A percentile compares a stretch with the other conserved stretches of the same genome.
Conservation (phyloP, 2,797 vertebrate genomes). For the Gymnothorax javanicus region DNA sequence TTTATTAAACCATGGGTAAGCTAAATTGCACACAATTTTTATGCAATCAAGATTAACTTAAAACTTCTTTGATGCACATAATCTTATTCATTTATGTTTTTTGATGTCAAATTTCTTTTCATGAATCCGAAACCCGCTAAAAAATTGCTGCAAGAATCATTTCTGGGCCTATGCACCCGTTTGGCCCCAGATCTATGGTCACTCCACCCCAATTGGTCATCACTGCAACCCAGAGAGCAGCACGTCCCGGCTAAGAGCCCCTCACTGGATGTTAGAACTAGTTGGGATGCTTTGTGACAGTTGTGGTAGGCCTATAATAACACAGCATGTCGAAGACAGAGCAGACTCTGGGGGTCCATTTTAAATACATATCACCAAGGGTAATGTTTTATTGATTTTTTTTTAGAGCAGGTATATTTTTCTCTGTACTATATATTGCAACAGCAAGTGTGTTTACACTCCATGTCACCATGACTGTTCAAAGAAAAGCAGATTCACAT, state of each 20-base stretch:
- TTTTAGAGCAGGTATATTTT: conserved; percentile 28
- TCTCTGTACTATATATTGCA: conserved; percentile 44
- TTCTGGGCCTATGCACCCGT: too few species aligned
- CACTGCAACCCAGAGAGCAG: conserved; percentile 75
- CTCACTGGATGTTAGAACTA: conserved; percentile 80
- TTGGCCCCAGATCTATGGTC: conserved; percentile 33
- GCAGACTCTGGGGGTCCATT: conserved; percentile 81
- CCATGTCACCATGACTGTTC: not conserved
- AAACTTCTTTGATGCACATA: too few species aligned
- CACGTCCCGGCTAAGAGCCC: conserved; percentile 72
- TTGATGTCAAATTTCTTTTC: too few species aligned
- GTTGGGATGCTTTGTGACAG: conserved; percentile 79
- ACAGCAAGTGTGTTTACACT: conserved; percentile 24
- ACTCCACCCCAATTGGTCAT: conserved; percentile 30
- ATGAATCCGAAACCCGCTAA: too few species aligned
- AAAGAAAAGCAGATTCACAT: not conserved
- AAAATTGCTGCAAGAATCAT: too few species aligned
- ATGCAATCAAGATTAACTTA: too few species aligned
- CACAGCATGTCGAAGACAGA: conserved; percentile 80
- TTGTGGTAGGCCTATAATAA: conserved; percentile 73
- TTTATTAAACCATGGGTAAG: too few species aligned
- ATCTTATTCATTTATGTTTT: too few species aligned
- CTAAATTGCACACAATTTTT: too few species aligned
- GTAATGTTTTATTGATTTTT: conserved; percentile 74
- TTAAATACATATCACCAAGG: conserved; percentile 80